Conservation (phyloP, 2,888 invertebrate genomes). For the Leptothorax acervorum region DNA sequence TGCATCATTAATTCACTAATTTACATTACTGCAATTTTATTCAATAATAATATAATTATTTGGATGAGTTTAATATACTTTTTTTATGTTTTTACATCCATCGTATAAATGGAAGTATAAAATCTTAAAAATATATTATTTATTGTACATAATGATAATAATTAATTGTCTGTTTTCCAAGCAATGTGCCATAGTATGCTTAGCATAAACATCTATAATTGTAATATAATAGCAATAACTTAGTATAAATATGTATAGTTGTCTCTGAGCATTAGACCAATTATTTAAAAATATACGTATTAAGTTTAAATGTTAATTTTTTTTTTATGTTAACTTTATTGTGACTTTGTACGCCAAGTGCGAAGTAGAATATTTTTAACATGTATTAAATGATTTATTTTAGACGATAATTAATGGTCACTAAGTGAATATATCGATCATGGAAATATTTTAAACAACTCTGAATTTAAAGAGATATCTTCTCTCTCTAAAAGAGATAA, state of each 20-base stretch:
- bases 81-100: constrained; percentile 21
- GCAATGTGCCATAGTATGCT: background rate
- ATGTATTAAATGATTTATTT: background rate
- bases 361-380: background rate
- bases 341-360: background rate
- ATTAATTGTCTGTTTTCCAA: constrained; percentile 34
- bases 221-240: background rate
- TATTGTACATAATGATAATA: constrained; percentile 27
- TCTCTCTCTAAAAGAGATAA: background rate
- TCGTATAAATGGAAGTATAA: constrained; percentile 18
- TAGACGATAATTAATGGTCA: background rate
- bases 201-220: constrained; percentile 1
- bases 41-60: background rate
- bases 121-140: constrained; percentile 30
- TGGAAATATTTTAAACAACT: background rate
- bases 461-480: background rate
- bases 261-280: background rate
- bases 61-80: background rate
- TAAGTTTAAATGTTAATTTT: constrained; percentile 6
- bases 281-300: constrained; percentile 11
- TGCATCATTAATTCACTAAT: constrained; percentile 6
- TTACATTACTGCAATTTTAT: background rate
- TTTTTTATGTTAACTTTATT: background rate
- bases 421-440: background rate
- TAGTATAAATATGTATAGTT: background rate